Evolutionary conservation across 2,113 vertebrate genomes (phyloP).

Genomic region (Hirundichthys speculiger): DNA sequence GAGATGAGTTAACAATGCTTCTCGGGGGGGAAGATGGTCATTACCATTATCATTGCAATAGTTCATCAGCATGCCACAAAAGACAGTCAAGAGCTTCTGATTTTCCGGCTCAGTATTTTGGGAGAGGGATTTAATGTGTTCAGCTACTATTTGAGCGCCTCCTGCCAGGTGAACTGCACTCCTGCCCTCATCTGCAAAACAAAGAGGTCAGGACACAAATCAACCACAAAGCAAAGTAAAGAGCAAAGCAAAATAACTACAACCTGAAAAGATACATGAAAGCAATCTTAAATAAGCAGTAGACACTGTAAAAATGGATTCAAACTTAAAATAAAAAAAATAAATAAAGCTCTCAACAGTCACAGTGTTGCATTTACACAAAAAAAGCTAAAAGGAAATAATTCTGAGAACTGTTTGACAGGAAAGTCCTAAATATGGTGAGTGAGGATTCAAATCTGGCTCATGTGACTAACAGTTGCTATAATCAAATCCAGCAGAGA

Average conservation of each 20-base stretch:
- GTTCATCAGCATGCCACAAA: constrained; percentile 99
- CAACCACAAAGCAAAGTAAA: constrained; percentile 71
- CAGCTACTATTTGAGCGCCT: constrained; percentile 98
- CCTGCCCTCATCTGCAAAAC: constrained; percentile 99
- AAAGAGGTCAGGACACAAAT: constrained; percentile 92
- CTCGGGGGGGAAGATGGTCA: constrained; percentile 67
- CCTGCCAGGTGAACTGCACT: constrained; percentile 98
- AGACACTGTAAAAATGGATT: constrained; percentile 30
- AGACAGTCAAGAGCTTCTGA: constrained; percentile 99
- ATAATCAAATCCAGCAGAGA: no score
- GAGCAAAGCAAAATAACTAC: constrained; percentile 52
- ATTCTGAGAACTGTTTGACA: not conserved
- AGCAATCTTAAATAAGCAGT: constrained; percentile 32
- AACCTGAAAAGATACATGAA: constrained; percentile 47
- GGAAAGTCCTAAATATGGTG: not conserved
- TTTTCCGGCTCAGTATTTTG: constrained; percentile 95
- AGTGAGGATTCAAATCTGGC: not conserved
- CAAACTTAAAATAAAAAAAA: constrained; percentile 12
- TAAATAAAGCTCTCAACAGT: constrained; percentile 24
- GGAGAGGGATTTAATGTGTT: constrained; percentile 95
- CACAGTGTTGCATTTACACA: not conserved
- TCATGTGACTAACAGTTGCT: no score
- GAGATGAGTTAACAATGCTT: constrained; percentile 47
- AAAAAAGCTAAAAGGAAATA: not conserved
- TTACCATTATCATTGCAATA: constrained; percentile 99